Percentiles rank a stretch among this genome's conserved stretches.
Evolutionary conservation across 2,113 vertebrate genomes (phyloP).

Genomic region (Scomber scombrus): DNA sequence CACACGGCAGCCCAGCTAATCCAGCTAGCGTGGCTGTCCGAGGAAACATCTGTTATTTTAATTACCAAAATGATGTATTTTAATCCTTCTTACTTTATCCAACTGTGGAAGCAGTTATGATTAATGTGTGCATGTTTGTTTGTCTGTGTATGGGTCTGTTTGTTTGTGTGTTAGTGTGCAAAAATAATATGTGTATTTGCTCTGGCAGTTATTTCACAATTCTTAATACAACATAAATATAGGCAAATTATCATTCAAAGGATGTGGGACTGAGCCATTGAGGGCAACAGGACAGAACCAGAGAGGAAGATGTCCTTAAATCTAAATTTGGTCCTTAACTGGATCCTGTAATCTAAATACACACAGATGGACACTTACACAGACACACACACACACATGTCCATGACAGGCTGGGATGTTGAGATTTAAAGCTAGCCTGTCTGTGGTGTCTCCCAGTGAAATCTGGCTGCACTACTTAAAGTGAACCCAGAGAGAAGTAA

Average conservation of each 20-base stretch:
- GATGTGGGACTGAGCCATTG: not conserved
- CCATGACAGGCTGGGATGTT: constrained; percentile 41
- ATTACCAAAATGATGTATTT: constrained; percentile 77
- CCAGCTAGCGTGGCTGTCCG: constrained; percentile 63
- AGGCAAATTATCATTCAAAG: not conserved
- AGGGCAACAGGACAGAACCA: not conserved
- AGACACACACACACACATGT: constrained; percentile 17
- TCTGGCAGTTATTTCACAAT: not conserved
- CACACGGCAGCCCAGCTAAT: constrained; percentile 56
- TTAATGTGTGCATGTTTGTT: constrained; percentile 10
- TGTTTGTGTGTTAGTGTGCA: constrained; percentile 7
- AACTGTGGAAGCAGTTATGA: constrained; percentile 29
- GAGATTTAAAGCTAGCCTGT: constrained; percentile 55
- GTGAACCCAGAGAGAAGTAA: constrained; percentile 66
- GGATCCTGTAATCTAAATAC: constrained; percentile 46
- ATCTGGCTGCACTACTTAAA: constrained; percentile 62
- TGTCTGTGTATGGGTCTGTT: constrained; percentile 5
- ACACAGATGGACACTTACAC: constrained; percentile 30
- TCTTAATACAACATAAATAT: not conserved
- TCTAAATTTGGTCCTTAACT: constrained; percentile 46
- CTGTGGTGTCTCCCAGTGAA: constrained; percentile 58
- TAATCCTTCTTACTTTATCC: constrained; percentile 73
- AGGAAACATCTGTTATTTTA: constrained; percentile 76
- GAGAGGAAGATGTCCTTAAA: constrained; percentile 21
- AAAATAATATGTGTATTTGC: not conserved